A percentile compares a stretch with the other conserved stretches of the same genome.
Conservation (phyloP, 2,888 invertebrate genomes). For the Anodontia alba region DNA sequence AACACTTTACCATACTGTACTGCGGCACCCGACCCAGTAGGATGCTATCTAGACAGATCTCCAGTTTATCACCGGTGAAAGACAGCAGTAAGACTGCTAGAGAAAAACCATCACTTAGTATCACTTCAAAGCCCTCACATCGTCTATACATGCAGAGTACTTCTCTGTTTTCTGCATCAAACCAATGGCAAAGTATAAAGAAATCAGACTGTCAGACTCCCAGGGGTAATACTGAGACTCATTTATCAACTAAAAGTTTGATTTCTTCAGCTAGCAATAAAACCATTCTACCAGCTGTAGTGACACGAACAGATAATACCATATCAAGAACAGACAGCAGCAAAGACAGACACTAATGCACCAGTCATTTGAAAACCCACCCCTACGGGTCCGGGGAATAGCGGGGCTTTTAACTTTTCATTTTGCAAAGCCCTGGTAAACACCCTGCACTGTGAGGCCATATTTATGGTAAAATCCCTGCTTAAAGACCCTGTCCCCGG, state of each 20-base stretch:
- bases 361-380: no score
- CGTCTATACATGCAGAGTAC: conserved; percentile 56
- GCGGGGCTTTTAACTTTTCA: no score
- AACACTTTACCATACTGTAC: conserved; percentile 75
- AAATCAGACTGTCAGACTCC: conserved; percentile 24
- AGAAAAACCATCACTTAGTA: conserved; percentile 53
- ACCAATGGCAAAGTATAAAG: conserved; percentile 26
- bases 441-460: no score
- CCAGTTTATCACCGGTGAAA: conserved; percentile 77
- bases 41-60: conserved; percentile 64
- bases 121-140: conserved; percentile 38
- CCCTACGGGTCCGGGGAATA: no score
- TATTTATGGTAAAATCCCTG: no score
- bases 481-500: no score
- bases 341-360: neutral
- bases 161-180: conserved; percentile 18
- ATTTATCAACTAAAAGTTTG: neutral
- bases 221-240: neutral
- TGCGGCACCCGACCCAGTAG: conserved; percentile 75
- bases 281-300: neutral
- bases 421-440: no score
- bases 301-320: neutral
- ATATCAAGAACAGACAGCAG: neutral
- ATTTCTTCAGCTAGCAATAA: neutral
- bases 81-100: conserved; percentile 50